phyloP scores from a whole-genome alignment of 2,797 vertebrate species.

The Sebastes steindachneri region DNA sequence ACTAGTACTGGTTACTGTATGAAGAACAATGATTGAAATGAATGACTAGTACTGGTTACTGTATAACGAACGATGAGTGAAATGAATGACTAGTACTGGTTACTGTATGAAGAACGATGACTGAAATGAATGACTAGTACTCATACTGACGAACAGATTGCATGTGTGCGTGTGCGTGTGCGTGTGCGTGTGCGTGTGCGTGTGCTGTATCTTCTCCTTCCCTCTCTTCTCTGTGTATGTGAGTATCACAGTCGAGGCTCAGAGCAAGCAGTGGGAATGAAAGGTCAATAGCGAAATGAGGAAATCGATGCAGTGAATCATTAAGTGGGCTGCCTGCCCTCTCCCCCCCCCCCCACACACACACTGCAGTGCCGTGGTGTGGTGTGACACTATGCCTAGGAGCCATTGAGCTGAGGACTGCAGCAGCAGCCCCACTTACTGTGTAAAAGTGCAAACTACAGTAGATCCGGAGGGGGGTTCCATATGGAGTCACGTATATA shows the following conservation, averaged over 20 bases:
- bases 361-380: constrained; percentile 13
- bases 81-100: too few species aligned
- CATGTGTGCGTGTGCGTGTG: too few species aligned
- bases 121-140: too few species aligned
- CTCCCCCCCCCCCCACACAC: neutral
- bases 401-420: constrained; percentile 9
- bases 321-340: constrained; percentile 5
- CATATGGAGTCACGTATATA: neutral
- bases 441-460: neutral
- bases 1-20: too few species aligned
- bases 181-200: too few species aligned
- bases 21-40: too few species aligned
- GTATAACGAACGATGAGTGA: too few species aligned
- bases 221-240: too few species aligned
- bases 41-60: too few species aligned
- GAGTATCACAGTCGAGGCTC: neutral
- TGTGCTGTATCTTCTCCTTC: too few species aligned
- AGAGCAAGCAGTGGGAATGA: constrained; percentile 7
- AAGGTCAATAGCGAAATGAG: constrained; percentile 62
- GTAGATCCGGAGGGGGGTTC: neutral
- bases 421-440: neutral
- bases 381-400: neutral
- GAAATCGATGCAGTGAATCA: constrained; percentile 67
- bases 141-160: too few species aligned
- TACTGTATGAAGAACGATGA: too few species aligned